Base-by-base conservation (phyloP, 2,113 vertebrate genomes). In the Cisticola juncidis region DNA sequence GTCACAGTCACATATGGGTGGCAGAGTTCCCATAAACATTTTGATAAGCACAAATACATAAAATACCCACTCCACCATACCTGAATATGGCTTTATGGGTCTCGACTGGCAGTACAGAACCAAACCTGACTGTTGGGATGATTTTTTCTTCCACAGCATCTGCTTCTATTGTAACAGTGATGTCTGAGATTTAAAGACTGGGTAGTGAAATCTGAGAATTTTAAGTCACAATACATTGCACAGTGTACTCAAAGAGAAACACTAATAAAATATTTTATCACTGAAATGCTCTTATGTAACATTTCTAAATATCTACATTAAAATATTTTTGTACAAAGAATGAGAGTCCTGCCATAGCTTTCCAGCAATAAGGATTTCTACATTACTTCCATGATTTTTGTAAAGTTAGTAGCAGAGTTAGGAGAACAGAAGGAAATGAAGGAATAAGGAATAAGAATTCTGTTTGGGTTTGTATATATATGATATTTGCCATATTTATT, bases 181-280 rank as follows among this genome's bases (percentile, higher is more conserved):
- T 85, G 54, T 54, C 71, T 68, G 68, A 89, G 38, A 81, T 19
- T 47, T 56, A 76, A 88, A 78, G 85, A 64, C 74, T 2, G 0
- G 18, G 19, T 35, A 65, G 24, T 56, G 33, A 78, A 92, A 72
- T 70, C 40, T 56, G 31, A 92, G 62, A 50, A n/a, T 71, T 29
- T 1, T 1, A 87, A 84, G 47, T 91, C 64, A 85, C 77, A 54
- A 68, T 83, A 38, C 66, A 28, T 84, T 88, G 78, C 54, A 90
- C 47, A 62, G 6, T 88, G 85, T 90, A 81, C 24, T 81, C 70
- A 80, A 82, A 78, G 54, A 88, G 81, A 97, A 96, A 77, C 88
- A 81, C 69, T 92, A 90, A 92, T 95, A 91, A 94, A 96, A 54
- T 91, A 94, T 94, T 96, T 92, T 93, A 53, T 97, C 93, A 96